phyloP scores from a whole-genome alignment of 2,797 vertebrate genomes.

The Craterocephalus amniculus region DNA sequence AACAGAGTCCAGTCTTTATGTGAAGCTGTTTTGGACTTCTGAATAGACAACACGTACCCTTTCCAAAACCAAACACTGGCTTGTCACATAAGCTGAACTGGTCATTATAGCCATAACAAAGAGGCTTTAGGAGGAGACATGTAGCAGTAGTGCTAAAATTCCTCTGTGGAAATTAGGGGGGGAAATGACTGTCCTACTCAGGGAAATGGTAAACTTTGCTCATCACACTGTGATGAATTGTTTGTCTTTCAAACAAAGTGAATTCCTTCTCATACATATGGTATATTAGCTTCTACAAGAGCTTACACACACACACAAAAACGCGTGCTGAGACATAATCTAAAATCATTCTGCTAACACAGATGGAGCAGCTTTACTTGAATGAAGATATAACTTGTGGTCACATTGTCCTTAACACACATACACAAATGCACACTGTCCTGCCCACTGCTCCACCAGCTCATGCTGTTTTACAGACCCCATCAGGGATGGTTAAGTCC shows the following conservation, averaged over 20 bases:
- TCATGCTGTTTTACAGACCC: slow-evolving; percentile 67
- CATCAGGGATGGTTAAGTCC: slow-evolving; percentile 73
- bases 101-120: slow-evolving; percentile 79
- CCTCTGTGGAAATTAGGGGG: slow-evolving; percentile 62
- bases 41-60: slow-evolving; percentile 65
- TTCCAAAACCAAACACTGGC: slow-evolving; percentile 79
- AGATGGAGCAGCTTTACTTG: slow-evolving; percentile 36
- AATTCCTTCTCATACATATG: slow-evolving; percentile 42
- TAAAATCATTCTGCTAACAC: slow-evolving; percentile 29
- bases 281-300: slow-evolving; percentile 8
- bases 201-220: slow-evolving; percentile 76
- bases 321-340: slow-evolving; percentile 45
- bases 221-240: slow-evolving; percentile 66
- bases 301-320: background rate
- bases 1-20: slow-evolving; percentile 67
- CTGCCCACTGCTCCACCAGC: slow-evolving; percentile 35
- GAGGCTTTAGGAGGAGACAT: slow-evolving; percentile 71
- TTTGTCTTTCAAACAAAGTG: slow-evolving; percentile 49
- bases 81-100: slow-evolving; percentile 69
- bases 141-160: slow-evolving; percentile 71
- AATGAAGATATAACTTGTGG: slow-evolving; percentile 39
- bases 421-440: slow-evolving; percentile 24
- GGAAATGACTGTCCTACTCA: slow-evolving; percentile 53
- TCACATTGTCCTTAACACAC: slow-evolving; percentile 25
- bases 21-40: slow-evolving; percentile 61